Evolutionary conservation across 2,113 vertebrate species (phyloP), one percentile per base, ranked within the genome.

Genomic region (Rhynchomys soricoides): DNA sequence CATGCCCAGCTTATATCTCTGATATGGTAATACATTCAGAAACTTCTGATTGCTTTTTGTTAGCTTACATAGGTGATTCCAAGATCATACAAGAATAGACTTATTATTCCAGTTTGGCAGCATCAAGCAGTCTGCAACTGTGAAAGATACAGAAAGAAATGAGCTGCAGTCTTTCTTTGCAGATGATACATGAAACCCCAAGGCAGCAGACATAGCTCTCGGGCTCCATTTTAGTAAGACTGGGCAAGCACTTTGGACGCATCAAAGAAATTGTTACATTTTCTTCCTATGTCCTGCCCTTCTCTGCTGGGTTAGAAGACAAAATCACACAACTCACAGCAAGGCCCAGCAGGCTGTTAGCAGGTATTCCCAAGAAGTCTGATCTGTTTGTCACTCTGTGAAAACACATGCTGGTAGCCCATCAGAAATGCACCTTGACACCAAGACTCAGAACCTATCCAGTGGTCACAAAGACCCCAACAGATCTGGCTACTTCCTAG

Each of bases 251-350:
- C 37, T 94, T 89, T 73, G 88, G 55, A 86, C 81, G 26, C 40
- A 93, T 86, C 70, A 88, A 78, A 79, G 59, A 95, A 82, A 77
- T 37, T 78, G 71, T 78, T 71, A 17, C 86, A 83, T 97, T 92
- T 97, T 96, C 88, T 94, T 85, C 24, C 74, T 93, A 70, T 86
- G 40, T 45, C n/a, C 71, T 94, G n/a, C 37, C 57, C 92, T 85
- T 97, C 95, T 95, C 85, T 95, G 24, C 24, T 82, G 81, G 22
- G 2, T 89, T 96, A 97, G 59, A 96, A 94, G 88, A 77, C 92
- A 92, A 96, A 97, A 95, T 94, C 86, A 96, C 29, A 37, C 81
- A 78, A 89, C 24, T 59, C 92, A 95, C 48, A 88, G 73, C 83
- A 96, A 91, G 90, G 89, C 40, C 50, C 57, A 40, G 9, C 40